phyloP scores from a whole-genome alignment of 2,113 vertebrate species.

The Anser cygnoides region DNA sequence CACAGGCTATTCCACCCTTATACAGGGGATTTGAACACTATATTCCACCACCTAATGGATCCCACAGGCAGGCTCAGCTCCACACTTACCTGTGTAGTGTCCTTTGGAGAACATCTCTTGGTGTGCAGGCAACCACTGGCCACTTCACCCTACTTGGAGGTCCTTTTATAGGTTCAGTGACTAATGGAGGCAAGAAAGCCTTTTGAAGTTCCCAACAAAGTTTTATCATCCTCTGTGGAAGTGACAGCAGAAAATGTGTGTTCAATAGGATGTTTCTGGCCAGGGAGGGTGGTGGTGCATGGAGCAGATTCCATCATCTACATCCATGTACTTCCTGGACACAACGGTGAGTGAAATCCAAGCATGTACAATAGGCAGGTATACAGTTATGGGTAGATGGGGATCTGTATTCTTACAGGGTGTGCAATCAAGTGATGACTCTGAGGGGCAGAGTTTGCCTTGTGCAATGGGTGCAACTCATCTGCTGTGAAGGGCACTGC shows the following conservation, averaged over 20 bases:
- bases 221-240: not conserved
- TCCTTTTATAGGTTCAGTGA: not conserved
- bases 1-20: not conserved
- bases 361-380: not conserved
- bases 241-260: not conserved
- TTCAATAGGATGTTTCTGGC: not conserved
- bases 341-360: not conserved
- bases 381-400: not conserved
- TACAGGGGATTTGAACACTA: not conserved
- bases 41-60: not conserved
- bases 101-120: not conserved
- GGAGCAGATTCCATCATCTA: not conserved
- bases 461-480: accelerated
- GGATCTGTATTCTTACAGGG: not conserved
- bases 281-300: not conserved
- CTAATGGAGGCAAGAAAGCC: not conserved
- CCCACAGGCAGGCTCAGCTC: not conserved
- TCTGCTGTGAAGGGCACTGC: accelerated
- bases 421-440: not conserved
- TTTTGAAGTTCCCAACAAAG: not conserved
- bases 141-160: not conserved
- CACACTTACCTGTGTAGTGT: not conserved
- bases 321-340: not conserved
- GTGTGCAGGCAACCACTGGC: not conserved
- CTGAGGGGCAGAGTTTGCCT: not conserved